A percentile compares a stretch with the other conserved stretches of the same genome.
phyloP scores from a whole-genome alignment of 2,888 invertebrate genomes.

The Amblyteles armatorius region DNA sequence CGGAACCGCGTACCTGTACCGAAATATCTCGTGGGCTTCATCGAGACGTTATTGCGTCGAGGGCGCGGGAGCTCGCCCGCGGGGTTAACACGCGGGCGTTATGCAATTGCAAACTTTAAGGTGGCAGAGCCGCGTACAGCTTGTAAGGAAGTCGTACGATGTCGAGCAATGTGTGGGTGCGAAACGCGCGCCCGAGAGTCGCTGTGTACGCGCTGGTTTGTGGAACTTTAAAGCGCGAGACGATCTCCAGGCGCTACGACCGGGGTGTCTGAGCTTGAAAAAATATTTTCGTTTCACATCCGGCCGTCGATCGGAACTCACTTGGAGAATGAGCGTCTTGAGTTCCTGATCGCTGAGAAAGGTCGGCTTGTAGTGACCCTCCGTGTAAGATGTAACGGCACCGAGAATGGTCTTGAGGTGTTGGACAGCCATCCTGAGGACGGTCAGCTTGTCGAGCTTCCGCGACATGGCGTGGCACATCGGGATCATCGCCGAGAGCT shows the following conservation, averaged over 20 bases:
- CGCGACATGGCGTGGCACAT: slow-evolving; percentile 97
- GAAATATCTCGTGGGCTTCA: slow-evolving; percentile 59
- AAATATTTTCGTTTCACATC: neutral
- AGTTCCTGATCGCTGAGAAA: slow-evolving; percentile 95
- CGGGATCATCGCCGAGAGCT: slow-evolving; percentile 95
- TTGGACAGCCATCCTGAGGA: slow-evolving; percentile 96
- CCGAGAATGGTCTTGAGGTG: slow-evolving; percentile 93
- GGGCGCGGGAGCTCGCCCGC: slow-evolving; percentile 20
- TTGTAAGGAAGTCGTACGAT: slow-evolving; percentile 71
- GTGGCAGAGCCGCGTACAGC: slow-evolving; percentile 21
- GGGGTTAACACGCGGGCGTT: slow-evolving; percentile 68
- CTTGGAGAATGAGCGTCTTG: slow-evolving; percentile 93
- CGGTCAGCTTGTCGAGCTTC: slow-evolving; percentile 96
- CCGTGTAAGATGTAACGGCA: slow-evolving; percentile 90
- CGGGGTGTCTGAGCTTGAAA: neutral
- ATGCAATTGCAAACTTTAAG: slow-evolving; percentile 73
- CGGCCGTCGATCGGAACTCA: slow-evolving; percentile 77
- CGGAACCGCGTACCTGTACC: slow-evolving; percentile 16
- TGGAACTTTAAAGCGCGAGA: neutral
- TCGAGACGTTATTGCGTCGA: slow-evolving; percentile 37
- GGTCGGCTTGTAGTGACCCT: slow-evolving; percentile 91
- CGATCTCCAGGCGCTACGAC: neutral
- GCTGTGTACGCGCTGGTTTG: neutral
- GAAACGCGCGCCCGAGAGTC: neutral
- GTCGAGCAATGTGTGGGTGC: slow-evolving; percentile 58